Conservation (phyloP, 2,113 vertebrate species). For the Pygathrix nemaeus region DNA sequence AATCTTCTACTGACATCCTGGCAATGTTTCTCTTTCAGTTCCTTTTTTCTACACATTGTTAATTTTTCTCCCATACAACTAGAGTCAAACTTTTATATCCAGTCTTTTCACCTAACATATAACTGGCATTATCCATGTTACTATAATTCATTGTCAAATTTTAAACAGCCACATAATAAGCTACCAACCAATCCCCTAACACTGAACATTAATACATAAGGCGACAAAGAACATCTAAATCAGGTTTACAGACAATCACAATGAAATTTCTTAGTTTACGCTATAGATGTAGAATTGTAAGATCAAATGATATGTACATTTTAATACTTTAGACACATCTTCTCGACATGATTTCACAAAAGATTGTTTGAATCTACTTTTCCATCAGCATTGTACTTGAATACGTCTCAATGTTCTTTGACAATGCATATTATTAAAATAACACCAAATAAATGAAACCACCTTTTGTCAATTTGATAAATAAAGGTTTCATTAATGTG, state of each 20-base stretch:
- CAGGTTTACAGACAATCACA: neutral
- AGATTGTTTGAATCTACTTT: neutral
- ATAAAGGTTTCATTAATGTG: constrained; percentile 5
- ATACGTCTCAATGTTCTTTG: neutral
- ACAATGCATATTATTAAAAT: neutral
- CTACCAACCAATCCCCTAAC: neutral
- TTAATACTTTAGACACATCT: neutral
- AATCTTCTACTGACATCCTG: neutral
- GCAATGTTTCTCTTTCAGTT: neutral
- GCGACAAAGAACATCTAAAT: neutral
- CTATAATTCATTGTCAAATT: constrained; percentile 23
- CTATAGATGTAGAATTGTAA: neutral
- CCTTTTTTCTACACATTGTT: neutral
- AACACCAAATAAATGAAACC: neutral
- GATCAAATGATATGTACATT: neutral
- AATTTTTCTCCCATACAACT: neutral
- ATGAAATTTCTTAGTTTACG: neutral
- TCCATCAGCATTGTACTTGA: neutral
- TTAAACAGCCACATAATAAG: neutral
- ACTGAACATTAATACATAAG: neutral
- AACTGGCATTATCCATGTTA: neutral
- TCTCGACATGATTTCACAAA: neutral
- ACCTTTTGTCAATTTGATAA: neutral
- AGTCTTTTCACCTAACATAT: neutral
- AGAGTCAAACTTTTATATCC: neutral